phyloP scores from a whole-genome alignment of 2,113 vertebrate genomes.

The Rhodinocichla rosea region DNA sequence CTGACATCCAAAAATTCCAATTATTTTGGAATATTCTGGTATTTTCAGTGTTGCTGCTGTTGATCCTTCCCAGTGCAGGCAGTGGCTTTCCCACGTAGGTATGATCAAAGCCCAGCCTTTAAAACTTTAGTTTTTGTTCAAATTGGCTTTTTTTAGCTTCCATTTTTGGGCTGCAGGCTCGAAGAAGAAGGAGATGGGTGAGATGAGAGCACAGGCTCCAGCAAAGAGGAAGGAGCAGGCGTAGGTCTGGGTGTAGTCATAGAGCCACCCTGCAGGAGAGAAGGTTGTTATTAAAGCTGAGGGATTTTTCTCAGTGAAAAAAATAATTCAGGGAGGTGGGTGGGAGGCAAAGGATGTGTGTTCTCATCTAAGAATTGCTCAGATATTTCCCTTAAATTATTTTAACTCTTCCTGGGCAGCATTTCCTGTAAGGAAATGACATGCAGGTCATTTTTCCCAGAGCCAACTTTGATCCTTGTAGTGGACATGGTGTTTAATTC shows the following conservation, averaged over 20 bases:
- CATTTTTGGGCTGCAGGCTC: slow-evolving; percentile 83
- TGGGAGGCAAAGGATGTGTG: background rate
- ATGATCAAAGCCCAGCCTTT: background rate
- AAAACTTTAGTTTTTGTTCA: background rate
- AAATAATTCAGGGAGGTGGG: background rate
- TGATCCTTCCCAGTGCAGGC: background rate
- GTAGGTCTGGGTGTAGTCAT: slow-evolving; percentile 90
- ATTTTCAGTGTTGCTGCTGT: background rate
- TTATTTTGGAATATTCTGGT: no score
- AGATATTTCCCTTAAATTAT: background rate
- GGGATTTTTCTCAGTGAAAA: background rate
- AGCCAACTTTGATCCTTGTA: background rate
- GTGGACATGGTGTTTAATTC: background rate
- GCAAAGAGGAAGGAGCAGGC: slow-evolving; percentile 90
- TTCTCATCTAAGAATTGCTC: background rate
- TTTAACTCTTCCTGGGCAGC: background rate
- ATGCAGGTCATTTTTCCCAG: rapidly evolving
- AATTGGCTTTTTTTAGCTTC: slow-evolving; percentile 63
- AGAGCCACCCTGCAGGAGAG: slow-evolving; percentile 83
- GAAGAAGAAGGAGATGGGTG: slow-evolving; percentile 85
- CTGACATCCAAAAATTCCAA: background rate
- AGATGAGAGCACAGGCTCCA: slow-evolving; percentile 86
- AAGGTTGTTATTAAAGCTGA: background rate
- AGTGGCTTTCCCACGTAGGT: rapidly evolving
- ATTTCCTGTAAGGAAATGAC: background rate